Evolutionary conservation across 1,140 invertebrate genomes (phyloP).

Genomic region (Cataglyphis hispanica): DNA sequence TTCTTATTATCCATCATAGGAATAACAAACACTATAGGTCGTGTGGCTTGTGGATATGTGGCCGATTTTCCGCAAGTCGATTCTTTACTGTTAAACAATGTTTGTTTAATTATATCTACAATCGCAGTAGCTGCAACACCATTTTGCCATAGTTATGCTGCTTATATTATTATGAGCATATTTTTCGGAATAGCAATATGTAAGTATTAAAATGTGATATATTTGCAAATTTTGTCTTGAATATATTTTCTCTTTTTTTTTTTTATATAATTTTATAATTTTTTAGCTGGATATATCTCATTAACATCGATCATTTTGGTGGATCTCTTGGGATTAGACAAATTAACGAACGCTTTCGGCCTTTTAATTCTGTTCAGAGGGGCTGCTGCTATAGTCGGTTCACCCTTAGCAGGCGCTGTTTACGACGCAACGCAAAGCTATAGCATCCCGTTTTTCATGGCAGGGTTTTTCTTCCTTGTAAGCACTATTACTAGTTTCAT

Average conservation of each 20-base stretch:
- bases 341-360: constrained; percentile 98
- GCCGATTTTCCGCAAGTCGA: constrained; percentile 95
- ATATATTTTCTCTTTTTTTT: constrained; percentile 42
- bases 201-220: constrained; percentile 86
- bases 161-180: constrained; percentile 94
- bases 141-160: constrained; percentile 92
- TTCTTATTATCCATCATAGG: constrained; percentile 97
- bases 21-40: constrained; percentile 96
- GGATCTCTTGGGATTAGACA: constrained; percentile 97
- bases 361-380: constrained; percentile 97
- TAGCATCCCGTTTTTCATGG: constrained; percentile 96
- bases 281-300: constrained; percentile 97
- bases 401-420: constrained; percentile 93
- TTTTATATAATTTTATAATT: constrained; percentile 48
- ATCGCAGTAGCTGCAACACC: constrained; percentile 94
- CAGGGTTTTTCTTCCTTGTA: constrained; percentile 94
- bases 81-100: constrained; percentile 97
- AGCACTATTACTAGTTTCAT: constrained; percentile 95
- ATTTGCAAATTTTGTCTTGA: background rate
- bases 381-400: constrained; percentile 94
- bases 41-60: constrained; percentile 94
- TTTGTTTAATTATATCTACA: constrained; percentile 96
- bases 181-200: constrained; percentile 98
- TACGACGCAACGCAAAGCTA: constrained; percentile 95
- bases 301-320: constrained; percentile 99